Conservation (phyloP, 1,140 invertebrate genomes). For the Musca vetustissima region DNA sequence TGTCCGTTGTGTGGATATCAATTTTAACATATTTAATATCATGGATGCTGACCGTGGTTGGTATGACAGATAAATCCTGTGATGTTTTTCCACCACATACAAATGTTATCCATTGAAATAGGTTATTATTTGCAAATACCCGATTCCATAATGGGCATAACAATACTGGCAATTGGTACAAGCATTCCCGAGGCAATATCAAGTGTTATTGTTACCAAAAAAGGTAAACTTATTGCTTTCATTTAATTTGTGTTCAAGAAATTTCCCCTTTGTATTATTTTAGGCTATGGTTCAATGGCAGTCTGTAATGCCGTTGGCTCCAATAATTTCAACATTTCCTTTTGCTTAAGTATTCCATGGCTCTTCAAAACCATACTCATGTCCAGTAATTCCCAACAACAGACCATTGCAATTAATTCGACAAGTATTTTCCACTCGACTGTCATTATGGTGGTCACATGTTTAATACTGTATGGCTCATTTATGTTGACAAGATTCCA, state of each 20-base stretch:
- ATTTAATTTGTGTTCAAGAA: not conserved
- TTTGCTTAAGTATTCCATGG: constrained; percentile 27
- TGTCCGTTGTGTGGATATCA: constrained; percentile 86
- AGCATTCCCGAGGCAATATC: constrained; percentile 84
- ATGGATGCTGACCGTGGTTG: constrained; percentile 87
- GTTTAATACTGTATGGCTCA: constrained; percentile 67
- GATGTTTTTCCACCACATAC: not conserved
- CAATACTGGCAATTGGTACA: constrained; percentile 77
- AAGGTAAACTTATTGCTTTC: constrained; percentile 57
- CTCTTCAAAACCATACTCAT: constrained; percentile 65
- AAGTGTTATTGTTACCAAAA: constrained; percentile 72
- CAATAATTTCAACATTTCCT: constrained; percentile 11
- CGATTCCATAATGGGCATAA: constrained; percentile 85
- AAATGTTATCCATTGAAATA: not conserved
- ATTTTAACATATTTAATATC: constrained; percentile 80
- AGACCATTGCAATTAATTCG: constrained; percentile 66
- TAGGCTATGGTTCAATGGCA: constrained; percentile 25
- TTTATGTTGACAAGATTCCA: constrained; percentile 48
- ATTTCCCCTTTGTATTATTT: too few species aligned
- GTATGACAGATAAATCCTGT: constrained; percentile 55
- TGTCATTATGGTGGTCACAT: constrained; percentile 70
- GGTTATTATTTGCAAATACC: constrained; percentile 62
- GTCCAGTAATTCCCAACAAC: constrained; percentile 62
- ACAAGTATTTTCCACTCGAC: constrained; percentile 73
- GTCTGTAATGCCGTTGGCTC: constrained; percentile 26